Percentiles rank a stretch among this genome's conserved stretches.
phyloP scores from a whole-genome alignment of 2,113 vertebrate species.

The Oncorhynchus tshawytscha region DNA sequence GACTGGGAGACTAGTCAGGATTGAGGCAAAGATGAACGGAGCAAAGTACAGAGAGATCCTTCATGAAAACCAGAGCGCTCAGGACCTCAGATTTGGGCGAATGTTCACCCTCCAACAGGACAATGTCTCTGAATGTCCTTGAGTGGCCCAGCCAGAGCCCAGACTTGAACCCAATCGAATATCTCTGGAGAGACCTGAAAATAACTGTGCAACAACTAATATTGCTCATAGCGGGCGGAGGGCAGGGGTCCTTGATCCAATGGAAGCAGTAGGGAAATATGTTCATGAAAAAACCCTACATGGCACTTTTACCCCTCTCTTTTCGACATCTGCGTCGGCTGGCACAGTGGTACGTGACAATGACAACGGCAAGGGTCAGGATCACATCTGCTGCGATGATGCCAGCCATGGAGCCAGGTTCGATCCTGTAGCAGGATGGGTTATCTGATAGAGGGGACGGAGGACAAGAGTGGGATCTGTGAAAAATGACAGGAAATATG shows the following conservation, averaged over 20 bases:
- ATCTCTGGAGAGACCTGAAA: no score
- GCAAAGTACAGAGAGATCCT: no score
- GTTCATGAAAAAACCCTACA: not conserved
- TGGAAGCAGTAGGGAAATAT: no score
- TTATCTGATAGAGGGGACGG: conserved; percentile 42
- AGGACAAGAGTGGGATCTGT: not conserved
- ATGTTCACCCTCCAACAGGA: no score
- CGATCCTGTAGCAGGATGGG: conserved; percentile 65
- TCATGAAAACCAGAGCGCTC: no score
- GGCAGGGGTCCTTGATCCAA: not conserved
- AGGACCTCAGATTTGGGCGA: no score
- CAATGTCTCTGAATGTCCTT: no score
- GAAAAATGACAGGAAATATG: conserved; percentile 20
- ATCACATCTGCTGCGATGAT: conserved; percentile 65
- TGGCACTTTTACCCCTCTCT: conserved; percentile 51
- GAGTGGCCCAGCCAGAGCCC: no score
- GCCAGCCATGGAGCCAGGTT: conserved; percentile 61
- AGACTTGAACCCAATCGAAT: no score
- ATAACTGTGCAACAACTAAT: not conserved
- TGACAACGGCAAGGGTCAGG: conserved; percentile 68
- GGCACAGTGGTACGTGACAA: conserved; percentile 64
- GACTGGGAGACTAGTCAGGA: no score
- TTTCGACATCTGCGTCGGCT: conserved; percentile 43
- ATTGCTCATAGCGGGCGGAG: not conserved
- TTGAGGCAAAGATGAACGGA: no score